A percentile compares a stretch with the other conserved stretches of the same genome.
Evolutionary conservation across 1,140 invertebrate species (phyloP).

Genomic region (Platorchestia sp.): DNA sequence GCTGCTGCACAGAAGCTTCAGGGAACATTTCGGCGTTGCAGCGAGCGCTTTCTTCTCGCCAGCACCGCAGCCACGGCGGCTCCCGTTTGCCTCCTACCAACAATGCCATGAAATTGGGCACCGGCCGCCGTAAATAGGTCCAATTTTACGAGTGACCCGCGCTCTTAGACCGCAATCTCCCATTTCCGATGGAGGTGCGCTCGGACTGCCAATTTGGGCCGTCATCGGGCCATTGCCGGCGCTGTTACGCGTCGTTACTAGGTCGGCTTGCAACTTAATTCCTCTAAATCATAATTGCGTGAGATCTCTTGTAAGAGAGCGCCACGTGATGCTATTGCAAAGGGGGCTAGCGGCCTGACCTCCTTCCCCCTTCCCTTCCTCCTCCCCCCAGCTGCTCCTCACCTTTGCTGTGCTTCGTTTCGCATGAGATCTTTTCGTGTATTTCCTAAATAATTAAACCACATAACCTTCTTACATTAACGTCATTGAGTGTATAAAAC

Average conservation of each 20-base stretch:
- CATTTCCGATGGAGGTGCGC: neutral
- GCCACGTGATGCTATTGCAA: neutral
- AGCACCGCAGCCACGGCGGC: neutral
- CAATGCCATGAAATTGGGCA: neutral
- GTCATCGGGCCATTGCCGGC: neutral
- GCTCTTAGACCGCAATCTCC: neutral
- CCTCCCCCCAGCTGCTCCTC: neutral
- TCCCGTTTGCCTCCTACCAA: neutral
- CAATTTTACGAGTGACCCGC: neutral
- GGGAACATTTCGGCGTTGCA: too few species aligned
- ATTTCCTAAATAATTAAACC: too few species aligned
- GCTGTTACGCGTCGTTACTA: conserved; percentile 1
- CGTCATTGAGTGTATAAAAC: too few species aligned
- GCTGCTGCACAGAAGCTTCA: too few species aligned
- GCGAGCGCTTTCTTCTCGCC: too few species aligned
- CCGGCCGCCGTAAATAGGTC: neutral
- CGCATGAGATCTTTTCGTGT: too few species aligned
- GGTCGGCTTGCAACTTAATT: neutral
- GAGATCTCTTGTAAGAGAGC: conserved; percentile 14
- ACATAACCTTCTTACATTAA: too few species aligned
- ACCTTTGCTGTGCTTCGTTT: too few species aligned
- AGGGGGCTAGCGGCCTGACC: neutral
- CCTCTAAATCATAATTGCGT: conserved; percentile 42
- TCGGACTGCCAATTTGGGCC: neutral
- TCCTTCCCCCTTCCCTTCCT: neutral